Evolutionary conservation across 2,888 invertebrate genomes (phyloP), one percentile per base, ranked within the genome.

Genomic region (Pollenia angustigena): DNA sequence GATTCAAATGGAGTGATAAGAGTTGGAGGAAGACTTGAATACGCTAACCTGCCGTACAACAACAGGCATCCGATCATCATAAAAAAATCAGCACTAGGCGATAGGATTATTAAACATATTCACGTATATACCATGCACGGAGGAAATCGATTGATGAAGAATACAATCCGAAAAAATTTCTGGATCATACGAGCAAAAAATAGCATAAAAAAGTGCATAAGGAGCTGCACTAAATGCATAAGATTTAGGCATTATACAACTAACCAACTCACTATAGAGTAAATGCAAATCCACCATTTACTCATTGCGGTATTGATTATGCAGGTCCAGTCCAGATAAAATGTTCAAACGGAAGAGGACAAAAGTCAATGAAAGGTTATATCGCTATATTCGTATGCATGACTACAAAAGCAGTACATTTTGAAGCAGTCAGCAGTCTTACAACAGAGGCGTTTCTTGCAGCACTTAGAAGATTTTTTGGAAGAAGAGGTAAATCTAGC

Each of bases 11-110:
- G 69, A 48, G 54, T 81, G n/a, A 69, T 81, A 52, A 42, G 64
- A 72, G 64, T 81, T 1, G 71, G 80, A 69, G 80, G 71, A 23
- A 69, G 79, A 44, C 66, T 79, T 18, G 42, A 79, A 40, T 42
- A 56, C n/a, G n/a, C 78, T 4, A 18, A 64, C 8, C 12, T 56
- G n/a, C 14, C n/a, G 12, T 40, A 60, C 16, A 48, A 46, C 18
- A 56, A 9, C 16, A 54, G 46, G 54, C 78, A 78, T 58, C 68
- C 78, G 6, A 54, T 52, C 2, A 50, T 52, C 14, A 50, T 71
- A 48, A 58, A 79, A 42, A 79, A 79, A 68, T 79, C 79, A 12
- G 32, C 8, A 12, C 48, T 68, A 56, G 16, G 68, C 12, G 66
- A 14, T 12, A 54, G 54, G n/a, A 54, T 80, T 1, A 69, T 69